Conservation (phyloP, 2,888 invertebrate genomes). For the Troglohyphantes excavatus region DNA sequence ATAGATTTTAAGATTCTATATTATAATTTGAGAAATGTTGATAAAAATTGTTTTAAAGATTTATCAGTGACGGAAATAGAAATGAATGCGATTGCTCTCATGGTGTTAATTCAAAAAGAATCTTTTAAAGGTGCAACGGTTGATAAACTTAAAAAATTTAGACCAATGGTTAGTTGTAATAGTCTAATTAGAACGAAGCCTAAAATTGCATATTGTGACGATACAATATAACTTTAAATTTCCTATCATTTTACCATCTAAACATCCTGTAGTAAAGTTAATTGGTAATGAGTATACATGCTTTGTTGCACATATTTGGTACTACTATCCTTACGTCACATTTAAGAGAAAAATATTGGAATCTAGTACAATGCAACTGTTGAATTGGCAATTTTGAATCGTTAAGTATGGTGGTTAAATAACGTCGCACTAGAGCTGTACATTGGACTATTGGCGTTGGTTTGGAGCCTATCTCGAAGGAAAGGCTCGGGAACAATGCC, state of each 20-base stretch:
- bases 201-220: neutral
- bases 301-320: no score
- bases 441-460: no score
- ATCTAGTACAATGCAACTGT: no score
- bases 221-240: constrained; percentile 4
- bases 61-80: neutral
- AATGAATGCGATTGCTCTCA: neutral
- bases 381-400: no score
- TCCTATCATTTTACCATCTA: neutral
- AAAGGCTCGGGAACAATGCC: no score
- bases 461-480: no score
- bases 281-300: neutral
- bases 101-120: constrained; percentile 16
- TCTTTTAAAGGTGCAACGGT: neutral
- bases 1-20: neutral
- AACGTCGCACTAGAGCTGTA: no score
- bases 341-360: no score
- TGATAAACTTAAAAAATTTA: neutral
- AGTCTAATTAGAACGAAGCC: neutral
- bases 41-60: no score
- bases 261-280: neutral
- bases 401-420: no score
- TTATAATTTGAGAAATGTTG: neutral
- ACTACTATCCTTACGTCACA: no score
- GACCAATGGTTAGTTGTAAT: neutral